A percentile compares a stretch with the other conserved stretches of the same genome.
phyloP scores from a whole-genome alignment of 2,888 invertebrate species.

The Melinaea marsaeus region DNA sequence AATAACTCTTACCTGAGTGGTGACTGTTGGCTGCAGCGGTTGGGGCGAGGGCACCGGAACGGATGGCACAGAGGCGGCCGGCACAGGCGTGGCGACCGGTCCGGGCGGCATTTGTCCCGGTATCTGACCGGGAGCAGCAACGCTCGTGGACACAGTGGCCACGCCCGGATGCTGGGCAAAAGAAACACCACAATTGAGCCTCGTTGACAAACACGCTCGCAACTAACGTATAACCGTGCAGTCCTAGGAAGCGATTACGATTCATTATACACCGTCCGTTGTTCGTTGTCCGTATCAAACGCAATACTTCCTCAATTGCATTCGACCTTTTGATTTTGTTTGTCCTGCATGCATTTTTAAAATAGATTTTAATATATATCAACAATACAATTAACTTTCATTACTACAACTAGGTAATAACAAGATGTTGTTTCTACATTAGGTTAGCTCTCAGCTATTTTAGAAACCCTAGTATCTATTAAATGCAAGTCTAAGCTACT shows the following conservation, averaged over 20 bases:
- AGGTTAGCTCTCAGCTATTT: too few relatives aligned
- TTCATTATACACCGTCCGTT: not conserved
- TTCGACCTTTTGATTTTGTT: not conserved
- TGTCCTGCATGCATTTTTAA: too few relatives aligned
- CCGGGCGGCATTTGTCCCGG: slow-evolving; percentile 47
- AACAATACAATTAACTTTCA: too few relatives aligned
- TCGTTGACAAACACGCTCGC: slow-evolving; percentile 1
- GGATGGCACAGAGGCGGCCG: slow-evolving; percentile 31
- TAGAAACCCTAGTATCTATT: too few relatives aligned
- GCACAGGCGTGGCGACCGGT: slow-evolving; percentile 46
- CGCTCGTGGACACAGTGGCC: slow-evolving; percentile 63
- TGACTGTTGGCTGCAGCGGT: slow-evolving; percentile 43
- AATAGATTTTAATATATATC: too few relatives aligned
- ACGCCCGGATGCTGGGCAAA: slow-evolving; percentile 63
- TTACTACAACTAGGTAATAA: too few relatives aligned
- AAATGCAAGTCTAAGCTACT: too few relatives aligned
- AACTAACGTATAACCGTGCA: slow-evolving; percentile 10
- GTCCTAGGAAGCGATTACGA: not conserved
- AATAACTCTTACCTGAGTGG: slow-evolving; percentile 47
- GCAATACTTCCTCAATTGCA: slow-evolving; percentile 7
- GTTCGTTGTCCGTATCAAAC: not conserved
- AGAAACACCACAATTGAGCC: slow-evolving; percentile 15
- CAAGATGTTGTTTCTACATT: too few relatives aligned
- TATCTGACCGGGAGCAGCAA: slow-evolving; percentile 54
- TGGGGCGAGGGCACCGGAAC: slow-evolving; percentile 37